Percentiles rank a stretch among this genome's conserved stretches.
phyloP scores from a whole-genome alignment of 2,797 vertebrate species.

The Neosalanx taihuensis region DNA sequence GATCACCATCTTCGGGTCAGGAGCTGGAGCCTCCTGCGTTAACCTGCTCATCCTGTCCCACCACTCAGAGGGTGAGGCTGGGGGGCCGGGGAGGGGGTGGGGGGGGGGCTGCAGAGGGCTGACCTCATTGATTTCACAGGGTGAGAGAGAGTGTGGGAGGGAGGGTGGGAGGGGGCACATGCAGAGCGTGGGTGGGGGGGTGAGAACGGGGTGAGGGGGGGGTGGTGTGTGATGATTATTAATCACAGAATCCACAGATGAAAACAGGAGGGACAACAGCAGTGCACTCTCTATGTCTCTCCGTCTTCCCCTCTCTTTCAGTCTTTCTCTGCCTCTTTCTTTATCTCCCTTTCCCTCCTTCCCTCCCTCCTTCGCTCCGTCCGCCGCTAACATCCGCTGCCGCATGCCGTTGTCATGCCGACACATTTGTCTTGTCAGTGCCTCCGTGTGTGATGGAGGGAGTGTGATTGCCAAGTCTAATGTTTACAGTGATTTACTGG shows the following conservation, averaged over 20 bases:
- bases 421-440: conserved; percentile 33
- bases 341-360: conserved; percentile 1
- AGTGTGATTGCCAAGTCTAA: conserved; percentile 34
- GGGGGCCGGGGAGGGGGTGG: neutral
- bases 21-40: conserved; percentile 95
- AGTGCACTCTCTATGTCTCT: too few relatives aligned
- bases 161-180: conserved; percentile 59
- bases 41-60: conserved; percentile 99
- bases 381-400: conserved; percentile 4
- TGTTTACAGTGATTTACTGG: conserved; percentile 45
- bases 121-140: conserved; percentile 80
- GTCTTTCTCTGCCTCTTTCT: conserved; percentile 10
- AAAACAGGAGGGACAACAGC: conserved; percentile 73
- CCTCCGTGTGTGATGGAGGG: conserved; percentile 31
- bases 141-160: conserved; percentile 63
- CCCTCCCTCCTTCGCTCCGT: neutral
- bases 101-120: conserved; percentile 54
- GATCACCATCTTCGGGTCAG: conserved; percentile 99
- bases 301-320: neutral
- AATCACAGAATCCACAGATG: conserved; percentile 76
- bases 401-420: conserved; percentile 24
- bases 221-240: conserved; percentile 78
- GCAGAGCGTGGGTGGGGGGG: conserved; percentile 50
- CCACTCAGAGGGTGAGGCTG: conserved; percentile 92
- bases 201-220: conserved; percentile 36